Evolutionary conservation across 2,113 vertebrate genomes (phyloP), one percentile per base, ranked within the genome.

Genomic region (Polyodon spathula): DNA sequence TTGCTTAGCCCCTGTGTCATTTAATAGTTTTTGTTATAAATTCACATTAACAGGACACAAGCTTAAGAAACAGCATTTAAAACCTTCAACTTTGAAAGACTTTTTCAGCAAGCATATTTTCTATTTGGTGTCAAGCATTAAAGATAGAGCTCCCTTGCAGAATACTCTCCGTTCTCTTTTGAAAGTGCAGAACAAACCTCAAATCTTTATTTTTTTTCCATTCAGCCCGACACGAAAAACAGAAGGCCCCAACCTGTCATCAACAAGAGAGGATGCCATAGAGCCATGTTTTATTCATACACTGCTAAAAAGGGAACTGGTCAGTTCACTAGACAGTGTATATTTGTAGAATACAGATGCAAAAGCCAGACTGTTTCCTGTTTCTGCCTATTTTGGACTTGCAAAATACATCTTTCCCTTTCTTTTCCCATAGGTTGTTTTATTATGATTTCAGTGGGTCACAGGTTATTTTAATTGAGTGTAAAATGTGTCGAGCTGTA

Each of bases 371-470:
- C 69, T 27, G 70, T 80, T 83, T 82, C 76, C 78, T 74, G 54
- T 68, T 78, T 76, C 54, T 4, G 79, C 70, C 70, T 71, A 65
- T 70, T 78, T 68, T 69, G 76, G 73, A 76, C 74, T 69, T 78
- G 76, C 71, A 76, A 55, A 73, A 78, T 82, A 73, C 68, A 67
- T 66, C 69, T 81, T 83, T 83, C 77, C 73, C 79, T 82, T 71
- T 63, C 69, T 84, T 78, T 63, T 68, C 72, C 67, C 71, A 57
- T 70, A 69, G 69, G 76, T 81, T 82, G 71, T 74, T 75, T 74
- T 78, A 81, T 76, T 76, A 80, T 76, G 69, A 75, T 69, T 83
- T 82, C 81, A 78, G 64, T 78, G 63, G 67, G 61, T 76, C 75
- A 66, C 37, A 61, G 66, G 66, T 73, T 79, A 66, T 85, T 84